Evolutionary conservation across 2,888 invertebrate genomes (phyloP).

Genomic region (Hyposoter didymator): DNA sequence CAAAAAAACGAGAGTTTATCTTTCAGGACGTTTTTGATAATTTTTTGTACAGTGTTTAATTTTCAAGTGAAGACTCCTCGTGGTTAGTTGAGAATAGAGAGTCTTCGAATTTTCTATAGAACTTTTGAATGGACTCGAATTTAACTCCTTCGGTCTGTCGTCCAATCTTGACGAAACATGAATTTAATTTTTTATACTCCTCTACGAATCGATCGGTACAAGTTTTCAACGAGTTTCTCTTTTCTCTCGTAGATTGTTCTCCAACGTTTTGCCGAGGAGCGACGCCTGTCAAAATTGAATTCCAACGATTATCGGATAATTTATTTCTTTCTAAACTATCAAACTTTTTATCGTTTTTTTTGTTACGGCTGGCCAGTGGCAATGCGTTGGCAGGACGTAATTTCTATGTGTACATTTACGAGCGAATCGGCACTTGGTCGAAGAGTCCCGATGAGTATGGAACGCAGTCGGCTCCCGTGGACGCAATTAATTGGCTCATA

Average conservation of each 20-base stretch:
- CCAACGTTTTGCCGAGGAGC: neutral
- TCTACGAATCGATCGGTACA: neutral
- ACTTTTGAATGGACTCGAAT: neutral
- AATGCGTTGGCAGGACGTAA: neutral
- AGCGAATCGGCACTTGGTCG: constrained; percentile 1
- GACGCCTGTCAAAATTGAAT: neutral
- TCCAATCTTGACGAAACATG: neutral
- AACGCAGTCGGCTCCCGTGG: constrained; percentile 62
- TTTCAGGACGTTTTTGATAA: neutral
- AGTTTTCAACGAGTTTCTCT: neutral
- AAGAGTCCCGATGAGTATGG: constrained; percentile 59
- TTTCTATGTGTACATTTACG: constrained; percentile 3
- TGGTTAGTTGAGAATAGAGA: neutral
- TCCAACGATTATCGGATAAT: neutral
- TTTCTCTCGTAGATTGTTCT: neutral
- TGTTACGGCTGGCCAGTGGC: neutral
- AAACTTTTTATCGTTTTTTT: neutral
- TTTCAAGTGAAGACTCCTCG: neutral
- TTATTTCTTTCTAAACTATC: neutral
- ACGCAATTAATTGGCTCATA: constrained; percentile 83
- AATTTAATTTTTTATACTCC: neutral
- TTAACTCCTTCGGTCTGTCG: neutral
- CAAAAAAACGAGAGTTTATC: neutral
- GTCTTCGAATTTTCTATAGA: neutral
- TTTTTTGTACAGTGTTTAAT: neutral